These are phyloP conservation scores for Rallus crepitans DNA, from an alignment of 2,797 vertebrate species.

Conservation along the genomic window DNA sequence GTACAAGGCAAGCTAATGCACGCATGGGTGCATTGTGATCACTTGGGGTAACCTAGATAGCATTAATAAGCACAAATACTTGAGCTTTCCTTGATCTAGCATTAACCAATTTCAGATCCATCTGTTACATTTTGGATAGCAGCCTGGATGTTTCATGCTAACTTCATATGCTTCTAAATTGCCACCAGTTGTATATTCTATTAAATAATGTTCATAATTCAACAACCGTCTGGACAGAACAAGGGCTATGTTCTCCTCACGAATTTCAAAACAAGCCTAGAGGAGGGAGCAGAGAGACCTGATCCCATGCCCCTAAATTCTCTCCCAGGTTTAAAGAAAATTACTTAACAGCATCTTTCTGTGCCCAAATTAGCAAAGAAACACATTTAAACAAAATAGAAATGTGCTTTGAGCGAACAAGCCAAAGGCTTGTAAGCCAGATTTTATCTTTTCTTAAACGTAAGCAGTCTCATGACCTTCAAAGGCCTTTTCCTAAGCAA, in stretches of 20 bases:
- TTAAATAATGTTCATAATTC: constrained; percentile 13
- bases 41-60: not conserved
- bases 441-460: constrained; percentile 8
- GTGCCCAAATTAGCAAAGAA: constrained; percentile 6
- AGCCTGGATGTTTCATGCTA: constrained; percentile 32
- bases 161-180: constrained; percentile 8
- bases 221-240: not conserved
- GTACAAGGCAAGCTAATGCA: not conserved
- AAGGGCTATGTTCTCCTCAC: not conserved
- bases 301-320: not conserved
- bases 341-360: not conserved
- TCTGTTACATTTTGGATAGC: constrained; percentile 50
- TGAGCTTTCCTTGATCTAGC: constrained; percentile 35
- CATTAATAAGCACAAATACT: constrained; percentile 26
- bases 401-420: not conserved
- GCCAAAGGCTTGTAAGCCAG: not conserved
- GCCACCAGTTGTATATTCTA: not conserved
- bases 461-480: not conserved
- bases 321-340: not conserved
- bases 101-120: constrained; percentile 55
- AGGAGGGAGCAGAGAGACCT: not conserved
- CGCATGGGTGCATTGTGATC: not conserved
- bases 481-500: not conserved
- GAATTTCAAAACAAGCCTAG: not conserved
- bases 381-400: not conserved